A percentile compares a stretch with the other conserved stretches of the same genome.
Conservation (phyloP, 2,888 invertebrate species). For the Nephrocerus scutellatus region DNA sequence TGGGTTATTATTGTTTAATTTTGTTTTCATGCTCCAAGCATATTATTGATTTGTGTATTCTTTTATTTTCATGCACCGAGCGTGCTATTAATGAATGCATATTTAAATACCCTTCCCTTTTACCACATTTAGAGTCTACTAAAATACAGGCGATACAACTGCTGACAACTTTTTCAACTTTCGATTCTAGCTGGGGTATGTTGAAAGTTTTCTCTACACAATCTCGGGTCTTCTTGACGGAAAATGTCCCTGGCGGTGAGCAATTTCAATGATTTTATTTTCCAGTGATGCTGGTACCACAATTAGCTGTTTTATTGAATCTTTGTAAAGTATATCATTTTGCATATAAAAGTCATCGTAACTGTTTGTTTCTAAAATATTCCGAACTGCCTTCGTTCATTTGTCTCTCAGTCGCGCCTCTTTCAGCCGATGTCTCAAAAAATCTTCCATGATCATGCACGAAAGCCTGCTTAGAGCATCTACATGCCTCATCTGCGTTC, state of each 20-base stretch:
- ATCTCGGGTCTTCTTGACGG: slow-evolving; percentile 28
- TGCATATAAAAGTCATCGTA: slow-evolving; percentile 9
- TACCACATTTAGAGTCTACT: slow-evolving; percentile 28
- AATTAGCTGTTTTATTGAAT: slow-evolving; percentile 15
- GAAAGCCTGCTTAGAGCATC: slow-evolving; percentile 19
- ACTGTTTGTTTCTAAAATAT: slow-evolving; percentile 2
- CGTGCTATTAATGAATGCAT: no score
- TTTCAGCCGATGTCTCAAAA: slow-evolving; percentile 2
- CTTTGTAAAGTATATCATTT: slow-evolving; percentile 10
- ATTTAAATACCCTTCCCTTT: slow-evolving; percentile 30
- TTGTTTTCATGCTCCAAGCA: no score
- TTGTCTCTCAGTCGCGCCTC: neutral
- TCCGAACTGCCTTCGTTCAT: slow-evolving; percentile 5
- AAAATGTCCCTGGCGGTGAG: slow-evolving; percentile 40
- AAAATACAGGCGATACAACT: slow-evolving; percentile 20
- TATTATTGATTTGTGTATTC: no score
- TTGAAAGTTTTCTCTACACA: slow-evolving; percentile 27
- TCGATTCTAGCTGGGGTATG: slow-evolving; percentile 17
- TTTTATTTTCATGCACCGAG: no score
- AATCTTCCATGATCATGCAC: slow-evolving; percentile 9
- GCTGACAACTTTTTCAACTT: slow-evolving; percentile 8
- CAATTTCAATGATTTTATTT: slow-evolving; percentile 31
- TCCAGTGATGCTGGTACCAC: slow-evolving; percentile 34
- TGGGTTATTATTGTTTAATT: no score
- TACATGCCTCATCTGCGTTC: slow-evolving; percentile 17